Conservation (phyloP, 2,888 invertebrate genomes). For the Chrysomela aeneicollis region DNA sequence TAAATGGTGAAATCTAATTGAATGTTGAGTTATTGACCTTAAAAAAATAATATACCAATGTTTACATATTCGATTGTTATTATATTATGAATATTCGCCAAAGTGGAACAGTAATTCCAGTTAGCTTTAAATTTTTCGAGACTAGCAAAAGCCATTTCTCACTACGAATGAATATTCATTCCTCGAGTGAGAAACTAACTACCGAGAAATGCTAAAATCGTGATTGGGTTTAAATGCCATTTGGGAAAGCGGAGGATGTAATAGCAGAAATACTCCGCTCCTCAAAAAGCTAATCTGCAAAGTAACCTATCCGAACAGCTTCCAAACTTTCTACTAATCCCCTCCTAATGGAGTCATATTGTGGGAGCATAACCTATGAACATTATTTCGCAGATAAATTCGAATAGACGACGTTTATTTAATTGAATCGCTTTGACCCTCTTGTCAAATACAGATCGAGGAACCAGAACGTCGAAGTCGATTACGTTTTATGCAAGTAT, state of each 20-base stretch:
- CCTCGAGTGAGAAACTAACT: neutral
- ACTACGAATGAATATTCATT: neutral
- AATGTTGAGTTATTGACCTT: no score
- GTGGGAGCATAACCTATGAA: conserved; percentile 10
- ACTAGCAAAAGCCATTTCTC: neutral
- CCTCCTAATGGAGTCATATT: conserved; percentile 22
- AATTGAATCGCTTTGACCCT: neutral
- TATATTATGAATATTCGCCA: no score
- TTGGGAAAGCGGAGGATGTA: conserved; percentile 15
- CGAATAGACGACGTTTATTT: neutral
- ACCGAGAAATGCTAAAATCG: conserved; percentile 9
- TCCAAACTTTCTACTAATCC: conserved; percentile 27
- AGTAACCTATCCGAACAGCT: conserved; percentile 25
- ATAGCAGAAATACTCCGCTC: conserved; percentile 21
- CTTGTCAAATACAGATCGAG: neutral
- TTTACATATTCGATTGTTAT: no score
- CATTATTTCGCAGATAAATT: conserved; percentile 2
- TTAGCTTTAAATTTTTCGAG: neutral
- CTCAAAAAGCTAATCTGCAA: conserved; percentile 25
- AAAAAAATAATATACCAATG: no score
- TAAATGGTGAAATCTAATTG: no score
- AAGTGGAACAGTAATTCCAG: no score
- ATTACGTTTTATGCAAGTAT: no score
- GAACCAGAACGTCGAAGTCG: neutral
- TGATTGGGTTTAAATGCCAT: conserved; percentile 22